Evolutionary conservation across 35 echinoderm and acorn worm genomes (phyloP).

Genomic region (Patiria miniata): DNA sequence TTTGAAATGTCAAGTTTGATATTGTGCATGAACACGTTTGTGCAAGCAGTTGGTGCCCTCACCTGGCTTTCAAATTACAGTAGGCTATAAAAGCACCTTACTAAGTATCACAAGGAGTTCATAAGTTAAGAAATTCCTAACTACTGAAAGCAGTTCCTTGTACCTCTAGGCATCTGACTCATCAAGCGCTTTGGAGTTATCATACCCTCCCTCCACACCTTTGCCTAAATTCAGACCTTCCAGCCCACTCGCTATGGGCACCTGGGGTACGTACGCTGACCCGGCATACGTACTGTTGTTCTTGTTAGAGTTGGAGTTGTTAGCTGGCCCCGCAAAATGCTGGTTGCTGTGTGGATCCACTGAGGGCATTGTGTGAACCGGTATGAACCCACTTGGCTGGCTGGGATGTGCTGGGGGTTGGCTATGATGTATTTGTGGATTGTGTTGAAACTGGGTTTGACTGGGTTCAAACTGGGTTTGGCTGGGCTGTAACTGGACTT

Average conservation of each 20-base stretch:
- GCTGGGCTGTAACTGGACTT: no score
- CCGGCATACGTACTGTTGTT: neutral
- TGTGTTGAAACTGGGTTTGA: neutral
- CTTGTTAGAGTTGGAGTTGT: conserved; percentile 1
- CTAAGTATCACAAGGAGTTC: no score
- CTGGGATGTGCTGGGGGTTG: neutral
- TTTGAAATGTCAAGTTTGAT: no score
- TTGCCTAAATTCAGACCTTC: neutral
- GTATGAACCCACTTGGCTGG: neutral
- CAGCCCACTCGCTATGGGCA: neutral
- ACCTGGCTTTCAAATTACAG: no score
- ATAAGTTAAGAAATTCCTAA: neutral
- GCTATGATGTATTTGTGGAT: neutral
- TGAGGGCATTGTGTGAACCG: conserved; percentile 3
- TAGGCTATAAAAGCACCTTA: no score
- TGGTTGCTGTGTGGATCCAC: neutral
- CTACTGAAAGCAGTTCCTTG: neutral
- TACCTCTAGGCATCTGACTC: neutral
- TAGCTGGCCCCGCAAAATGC: neutral
- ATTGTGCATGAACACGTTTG: no score
- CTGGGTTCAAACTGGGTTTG: no score
- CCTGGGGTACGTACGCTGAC: neutral
- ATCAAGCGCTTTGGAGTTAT: neutral
- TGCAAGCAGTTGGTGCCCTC: no score
- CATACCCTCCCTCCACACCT: neutral